Conservation (phyloP, 1,140 invertebrate genomes). For the Oncopeltus fasciatus region DNA sequence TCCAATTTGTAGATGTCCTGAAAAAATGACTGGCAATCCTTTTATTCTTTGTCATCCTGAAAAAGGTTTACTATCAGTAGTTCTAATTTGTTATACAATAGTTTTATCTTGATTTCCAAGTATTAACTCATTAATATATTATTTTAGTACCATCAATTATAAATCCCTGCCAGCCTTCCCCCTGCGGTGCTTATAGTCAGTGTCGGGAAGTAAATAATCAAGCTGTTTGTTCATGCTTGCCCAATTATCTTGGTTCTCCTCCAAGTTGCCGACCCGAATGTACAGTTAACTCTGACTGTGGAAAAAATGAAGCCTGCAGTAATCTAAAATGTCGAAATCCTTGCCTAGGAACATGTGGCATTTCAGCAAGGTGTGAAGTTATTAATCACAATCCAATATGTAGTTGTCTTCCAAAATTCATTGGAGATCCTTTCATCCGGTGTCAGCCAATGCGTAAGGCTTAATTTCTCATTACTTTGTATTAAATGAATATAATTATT, state of each 20-base stretch:
- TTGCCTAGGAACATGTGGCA: constrained; percentile 39
- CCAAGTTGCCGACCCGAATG: constrained; percentile 39
- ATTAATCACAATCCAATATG: constrained; percentile 49
- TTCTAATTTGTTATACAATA: constrained; percentile 34
- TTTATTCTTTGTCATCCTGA: constrained; percentile 27
- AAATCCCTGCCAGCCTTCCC: constrained; percentile 33
- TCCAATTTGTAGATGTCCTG: constrained; percentile 35
- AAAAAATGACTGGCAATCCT: constrained; percentile 35
- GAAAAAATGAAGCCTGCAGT: constrained; percentile 36
- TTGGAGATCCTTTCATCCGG: constrained; percentile 59
- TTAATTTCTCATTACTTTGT: not conserved
- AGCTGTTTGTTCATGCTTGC: constrained; percentile 40
- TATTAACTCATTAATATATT: not conserved
- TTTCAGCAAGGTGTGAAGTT: constrained; percentile 46
- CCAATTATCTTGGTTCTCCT: constrained; percentile 32
- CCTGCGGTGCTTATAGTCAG: constrained; percentile 45
- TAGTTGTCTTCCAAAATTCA: constrained; percentile 45
- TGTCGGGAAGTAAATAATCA: constrained; percentile 40
- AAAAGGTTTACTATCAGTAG: constrained; percentile 31
- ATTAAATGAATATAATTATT: not conserved
- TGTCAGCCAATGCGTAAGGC: constrained; percentile 44
- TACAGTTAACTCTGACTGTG: constrained; percentile 37
- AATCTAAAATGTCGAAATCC: constrained; percentile 40
- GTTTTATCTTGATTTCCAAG: not conserved
- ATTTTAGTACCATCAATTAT: constrained; percentile 12